Conservation (phyloP, 2,888 invertebrate genomes). For the Theodoxus fluviatilis region DNA sequence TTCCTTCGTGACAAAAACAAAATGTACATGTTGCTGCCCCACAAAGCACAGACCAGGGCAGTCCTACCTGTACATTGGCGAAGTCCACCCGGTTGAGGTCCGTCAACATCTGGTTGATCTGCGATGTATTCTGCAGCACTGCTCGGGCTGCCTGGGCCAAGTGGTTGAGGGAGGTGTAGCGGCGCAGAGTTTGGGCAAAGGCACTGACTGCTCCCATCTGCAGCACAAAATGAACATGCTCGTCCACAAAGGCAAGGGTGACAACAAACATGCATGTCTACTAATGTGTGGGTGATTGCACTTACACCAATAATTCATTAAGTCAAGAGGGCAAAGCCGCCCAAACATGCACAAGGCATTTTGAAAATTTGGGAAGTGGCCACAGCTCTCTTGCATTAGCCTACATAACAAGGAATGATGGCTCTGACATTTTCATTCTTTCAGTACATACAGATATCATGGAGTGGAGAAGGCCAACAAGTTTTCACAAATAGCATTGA, state of each 20-base stretch:
- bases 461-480: too few relatives aligned
- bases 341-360: too few relatives aligned
- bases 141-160: conserved; percentile 94
- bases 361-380: too few relatives aligned
- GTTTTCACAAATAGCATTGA: too few relatives aligned
- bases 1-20: not conserved
- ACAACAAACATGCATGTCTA: not conserved
- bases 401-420: too few relatives aligned
- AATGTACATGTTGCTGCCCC: not conserved
- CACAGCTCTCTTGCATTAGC: too few relatives aligned
- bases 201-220: conserved; percentile 82
- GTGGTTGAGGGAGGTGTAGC: conserved; percentile 97
- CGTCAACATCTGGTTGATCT: conserved; percentile 94
- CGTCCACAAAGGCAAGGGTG: not conserved
- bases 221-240: not conserved
- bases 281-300: too few relatives aligned
- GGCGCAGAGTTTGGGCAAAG: conserved; percentile 90
- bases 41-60: too few relatives aligned
- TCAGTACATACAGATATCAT: too few relatives aligned
- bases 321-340: too few relatives aligned
- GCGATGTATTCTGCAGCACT: conserved; percentile 91
- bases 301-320: too few relatives aligned
- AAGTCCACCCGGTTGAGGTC: conserved; percentile 98
- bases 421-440: too few relatives aligned
- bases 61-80: conserved; percentile 83